Conservation (phyloP, 2,888 invertebrate species). For the Salpingus planirostris region DNA sequence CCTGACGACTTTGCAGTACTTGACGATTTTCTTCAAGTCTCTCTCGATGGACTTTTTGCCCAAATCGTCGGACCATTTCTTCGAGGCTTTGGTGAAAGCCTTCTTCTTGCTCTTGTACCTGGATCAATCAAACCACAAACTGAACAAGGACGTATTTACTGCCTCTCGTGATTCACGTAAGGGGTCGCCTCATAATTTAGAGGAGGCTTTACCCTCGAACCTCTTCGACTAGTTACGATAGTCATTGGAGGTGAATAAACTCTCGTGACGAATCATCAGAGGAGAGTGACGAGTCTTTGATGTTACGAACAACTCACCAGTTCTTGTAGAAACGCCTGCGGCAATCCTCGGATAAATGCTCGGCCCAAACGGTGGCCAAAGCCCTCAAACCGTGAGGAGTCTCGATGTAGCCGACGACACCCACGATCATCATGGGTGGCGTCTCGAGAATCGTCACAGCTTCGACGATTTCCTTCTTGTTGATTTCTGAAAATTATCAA, state of each 20-base stretch:
- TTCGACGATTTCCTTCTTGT: constrained; percentile 99
- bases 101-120: constrained; percentile 99
- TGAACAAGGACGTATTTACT: constrained; percentile 30
- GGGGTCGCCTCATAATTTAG: constrained; percentile 63
- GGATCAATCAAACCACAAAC: constrained; percentile 15
- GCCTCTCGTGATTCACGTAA: no score
- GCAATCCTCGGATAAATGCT: constrained; percentile 98
- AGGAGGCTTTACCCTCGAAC: constrained; percentile 50
- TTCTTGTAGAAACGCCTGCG: constrained; percentile 99
- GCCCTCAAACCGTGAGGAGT: constrained; percentile 95
- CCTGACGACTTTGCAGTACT: constrained; percentile 95
- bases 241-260: constrained; percentile 39
- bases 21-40: constrained; percentile 94
- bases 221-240: constrained; percentile 24
- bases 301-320: constrained; percentile 64
- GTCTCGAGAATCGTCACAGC: constrained; percentile 97
- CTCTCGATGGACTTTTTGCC: constrained; percentile 96
- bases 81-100: constrained; percentile 96
- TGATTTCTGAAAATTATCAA: constrained; percentile 66
- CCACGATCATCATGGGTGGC: constrained; percentile 96
- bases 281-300: constrained; percentile 47
- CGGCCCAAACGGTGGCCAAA: constrained; percentile 95
- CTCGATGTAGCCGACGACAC: constrained; percentile 97
- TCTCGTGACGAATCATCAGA: constrained; percentile 65
- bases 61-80: constrained; percentile 97